phyloP scores from a whole-genome alignment of 2,113 vertebrate genomes.

The Nansenia antarctica region DNA sequence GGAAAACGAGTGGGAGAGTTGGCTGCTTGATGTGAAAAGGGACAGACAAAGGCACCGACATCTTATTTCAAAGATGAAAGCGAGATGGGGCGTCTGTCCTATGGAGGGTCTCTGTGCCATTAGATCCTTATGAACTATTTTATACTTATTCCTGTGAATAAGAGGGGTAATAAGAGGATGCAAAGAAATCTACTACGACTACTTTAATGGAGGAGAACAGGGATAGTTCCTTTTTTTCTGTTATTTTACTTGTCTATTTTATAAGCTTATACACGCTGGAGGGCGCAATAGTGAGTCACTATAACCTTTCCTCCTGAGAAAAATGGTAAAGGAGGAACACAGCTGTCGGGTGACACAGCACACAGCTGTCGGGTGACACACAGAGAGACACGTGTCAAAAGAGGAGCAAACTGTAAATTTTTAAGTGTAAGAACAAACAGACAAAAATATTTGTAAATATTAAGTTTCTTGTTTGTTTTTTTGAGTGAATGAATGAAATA shows the following conservation, averaged over 20 bases:
- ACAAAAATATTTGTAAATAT: slow-evolving; percentile 83
- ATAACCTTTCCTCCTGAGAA: slow-evolving; percentile 30
- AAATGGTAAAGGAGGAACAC: slow-evolving; percentile 26
- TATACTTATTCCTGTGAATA: slow-evolving; percentile 45
- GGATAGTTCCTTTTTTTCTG: slow-evolving; percentile 36
- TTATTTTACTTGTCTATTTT: slow-evolving; percentile 67
- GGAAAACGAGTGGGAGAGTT: slow-evolving; percentile 21
- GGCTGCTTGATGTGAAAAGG: slow-evolving; percentile 6
- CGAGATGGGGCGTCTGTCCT: slow-evolving; percentile 5
- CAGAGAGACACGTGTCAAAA: slow-evolving; percentile 48
- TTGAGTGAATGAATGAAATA: slow-evolving; percentile 73
- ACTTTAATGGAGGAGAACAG: slow-evolving; percentile 15
- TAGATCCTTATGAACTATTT: slow-evolving; percentile 40
- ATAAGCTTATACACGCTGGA: slow-evolving; percentile 63
- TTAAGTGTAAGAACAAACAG: slow-evolving; percentile 74
- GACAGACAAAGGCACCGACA: slow-evolving; percentile 30
- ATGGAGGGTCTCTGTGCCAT: slow-evolving; percentile 5
- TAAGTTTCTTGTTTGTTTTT: slow-evolving; percentile 75
- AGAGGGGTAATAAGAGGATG: slow-evolving; percentile 28
- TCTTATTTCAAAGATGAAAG: slow-evolving; percentile 29
- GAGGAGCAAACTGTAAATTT: slow-evolving; percentile 77
- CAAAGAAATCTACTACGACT: slow-evolving; percentile 12
- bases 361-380: slow-evolving; percentile 4
- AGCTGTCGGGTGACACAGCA: slow-evolving; percentile 29
- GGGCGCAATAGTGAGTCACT: slow-evolving; percentile 52